Conservation (phyloP, 2,113 vertebrate species). For the Xiphophorus hellerii region DNA sequence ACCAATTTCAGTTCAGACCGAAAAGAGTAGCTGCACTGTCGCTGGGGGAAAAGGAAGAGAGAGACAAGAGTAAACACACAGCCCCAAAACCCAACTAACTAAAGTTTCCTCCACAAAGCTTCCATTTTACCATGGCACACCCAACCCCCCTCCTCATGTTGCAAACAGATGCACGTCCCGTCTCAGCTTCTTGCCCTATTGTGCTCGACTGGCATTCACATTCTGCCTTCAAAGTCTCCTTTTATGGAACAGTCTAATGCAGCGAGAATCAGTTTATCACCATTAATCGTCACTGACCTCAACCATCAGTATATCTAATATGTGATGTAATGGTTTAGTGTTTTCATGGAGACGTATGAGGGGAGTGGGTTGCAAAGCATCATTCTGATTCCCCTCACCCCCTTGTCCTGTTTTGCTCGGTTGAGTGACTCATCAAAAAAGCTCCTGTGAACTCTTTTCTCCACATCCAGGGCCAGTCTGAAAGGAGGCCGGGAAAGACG, state of each 20-base stretch:
- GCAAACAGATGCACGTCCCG: conserved; percentile 51
- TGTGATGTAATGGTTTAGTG: conserved; percentile 57
- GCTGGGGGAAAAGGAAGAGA: conserved; percentile 38
- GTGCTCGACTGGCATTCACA: conserved; percentile 25
- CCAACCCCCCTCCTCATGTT: conserved; percentile 45
- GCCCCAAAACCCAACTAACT: conserved; percentile 58
- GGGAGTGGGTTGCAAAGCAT: conserved; percentile 30
- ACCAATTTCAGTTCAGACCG: neutral
- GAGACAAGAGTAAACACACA: conserved; percentile 60
- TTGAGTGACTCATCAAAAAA: conserved; percentile 77
- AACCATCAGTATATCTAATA: conserved; percentile 15
- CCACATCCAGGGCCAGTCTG: conserved; percentile 46
- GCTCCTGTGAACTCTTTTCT: conserved; percentile 41
- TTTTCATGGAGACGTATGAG: conserved; percentile 39
- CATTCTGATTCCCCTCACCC: conserved; percentile 48
- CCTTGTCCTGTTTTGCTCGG: conserved; percentile 60
- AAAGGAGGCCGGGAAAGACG: conserved; percentile 57
- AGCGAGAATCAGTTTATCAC: conserved; percentile 37
- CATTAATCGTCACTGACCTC: conserved; percentile 7
- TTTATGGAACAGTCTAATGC: conserved; percentile 50
- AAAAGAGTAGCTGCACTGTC: conserved; percentile 49
- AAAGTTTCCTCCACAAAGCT: conserved; percentile 72
- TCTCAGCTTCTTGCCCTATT: conserved; percentile 31
- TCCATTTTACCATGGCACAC: conserved; percentile 51
- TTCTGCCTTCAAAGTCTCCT: conserved; percentile 32